Evolutionary conservation across 2,797 vertebrate genomes (phyloP).

Genomic region (Carduelis carduelis): DNA sequence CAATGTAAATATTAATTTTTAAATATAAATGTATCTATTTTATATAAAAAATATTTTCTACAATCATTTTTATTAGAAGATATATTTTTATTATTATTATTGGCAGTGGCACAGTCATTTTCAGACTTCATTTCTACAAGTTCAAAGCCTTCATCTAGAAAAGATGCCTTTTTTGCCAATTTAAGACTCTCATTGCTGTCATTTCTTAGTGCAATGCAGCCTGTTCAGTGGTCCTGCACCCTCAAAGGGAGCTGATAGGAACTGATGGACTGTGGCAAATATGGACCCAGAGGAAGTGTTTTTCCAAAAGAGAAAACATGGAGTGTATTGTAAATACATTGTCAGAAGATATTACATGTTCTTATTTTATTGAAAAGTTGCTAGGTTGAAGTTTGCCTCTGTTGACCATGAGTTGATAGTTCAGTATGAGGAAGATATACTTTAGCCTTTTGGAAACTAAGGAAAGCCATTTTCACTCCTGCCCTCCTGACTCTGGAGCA

Average conservation of each 20-base stretch:
- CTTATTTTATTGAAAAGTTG: neutral
- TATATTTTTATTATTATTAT: neutral
- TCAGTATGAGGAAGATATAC: neutral
- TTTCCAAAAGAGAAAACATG: neutral
- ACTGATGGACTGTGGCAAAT: neutral
- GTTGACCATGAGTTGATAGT: neutral
- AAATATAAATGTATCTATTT: neutral
- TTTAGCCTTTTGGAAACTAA: neutral
- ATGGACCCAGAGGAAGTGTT: neutral
- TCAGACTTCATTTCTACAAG: neutral
- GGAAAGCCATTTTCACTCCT: neutral
- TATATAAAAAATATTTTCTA: neutral
- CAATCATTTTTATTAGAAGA: neutral
- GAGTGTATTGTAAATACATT: neutral
- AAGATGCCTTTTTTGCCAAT: neutral
- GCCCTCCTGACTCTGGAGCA: neutral
- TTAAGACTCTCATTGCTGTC: neutral
- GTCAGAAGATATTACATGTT: neutral
- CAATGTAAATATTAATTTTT: neutral
- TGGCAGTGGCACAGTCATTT: neutral
- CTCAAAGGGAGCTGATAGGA: neutral
- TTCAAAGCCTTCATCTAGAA: neutral
- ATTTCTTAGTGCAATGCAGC: neutral
- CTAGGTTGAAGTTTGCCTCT: neutral
- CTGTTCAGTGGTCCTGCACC: neutral